phyloP scores from a whole-genome alignment of 2,113 vertebrate species.

The Gracilinanus agilis region DNA sequence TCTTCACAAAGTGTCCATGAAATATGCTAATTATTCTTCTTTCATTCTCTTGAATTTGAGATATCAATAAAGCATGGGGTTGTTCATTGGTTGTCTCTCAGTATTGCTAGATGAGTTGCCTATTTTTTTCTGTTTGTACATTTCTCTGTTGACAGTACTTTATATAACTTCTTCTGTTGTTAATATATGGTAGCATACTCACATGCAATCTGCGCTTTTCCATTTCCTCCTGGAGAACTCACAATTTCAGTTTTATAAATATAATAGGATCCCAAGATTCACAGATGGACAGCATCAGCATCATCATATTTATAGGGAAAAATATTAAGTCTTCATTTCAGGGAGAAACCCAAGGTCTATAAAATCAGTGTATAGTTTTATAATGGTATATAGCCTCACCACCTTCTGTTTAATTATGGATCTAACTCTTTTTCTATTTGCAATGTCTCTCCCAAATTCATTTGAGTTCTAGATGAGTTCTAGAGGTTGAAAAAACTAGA shows the following conservation, averaged over 20 bases:
- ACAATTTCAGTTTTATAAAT: neutral
- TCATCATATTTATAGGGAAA: neutral
- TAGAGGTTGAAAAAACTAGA: neutral
- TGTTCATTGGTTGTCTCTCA: neutral
- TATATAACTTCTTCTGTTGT: neutral
- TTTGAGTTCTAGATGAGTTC: neutral
- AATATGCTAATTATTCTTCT: neutral
- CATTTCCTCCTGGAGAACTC: too few relatives aligned
- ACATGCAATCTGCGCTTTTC: too few relatives aligned
- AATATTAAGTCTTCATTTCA: neutral
- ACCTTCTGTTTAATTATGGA: neutral
- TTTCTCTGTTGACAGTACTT: neutral
- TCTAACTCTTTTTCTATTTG: neutral
- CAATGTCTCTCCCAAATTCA: neutral
- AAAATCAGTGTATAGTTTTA: neutral
- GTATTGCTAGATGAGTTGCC: neutral
- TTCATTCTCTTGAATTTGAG: neutral
- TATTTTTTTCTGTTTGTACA: neutral
- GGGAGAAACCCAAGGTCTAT: neutral
- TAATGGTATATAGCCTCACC: neutral
- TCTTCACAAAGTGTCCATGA: neutral
- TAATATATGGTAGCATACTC: neutral
- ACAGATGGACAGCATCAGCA: neutral
- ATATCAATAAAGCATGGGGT: neutral
- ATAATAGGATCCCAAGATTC: neutral